Conservation (phyloP, 2,888 invertebrate genomes). For the Tachystola acroxantha region DNA sequence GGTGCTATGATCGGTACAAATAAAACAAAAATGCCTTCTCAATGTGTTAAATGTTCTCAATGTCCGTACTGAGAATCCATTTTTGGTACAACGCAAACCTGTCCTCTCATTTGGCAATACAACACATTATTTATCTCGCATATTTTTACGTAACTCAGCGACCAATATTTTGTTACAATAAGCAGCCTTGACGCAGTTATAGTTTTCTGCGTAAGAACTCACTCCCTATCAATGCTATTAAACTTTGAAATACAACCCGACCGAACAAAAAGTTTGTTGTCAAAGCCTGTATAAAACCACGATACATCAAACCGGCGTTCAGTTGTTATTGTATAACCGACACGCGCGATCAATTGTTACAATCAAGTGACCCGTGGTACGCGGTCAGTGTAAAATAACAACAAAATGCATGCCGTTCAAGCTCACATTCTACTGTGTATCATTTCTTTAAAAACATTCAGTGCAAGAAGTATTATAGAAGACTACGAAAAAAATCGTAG, state of each 20-base stretch:
- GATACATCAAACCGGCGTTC: neutral
- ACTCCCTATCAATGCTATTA: neutral
- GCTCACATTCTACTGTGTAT: constrained; percentile 20
- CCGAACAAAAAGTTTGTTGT: neutral
- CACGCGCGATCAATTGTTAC: constrained; percentile 1
- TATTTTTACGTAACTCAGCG: constrained; percentile 10
- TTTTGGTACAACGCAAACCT: too few species aligned
- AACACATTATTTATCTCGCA: constrained; percentile 1
- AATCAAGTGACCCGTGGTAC: constrained; percentile 9
- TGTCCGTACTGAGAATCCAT: too few species aligned
- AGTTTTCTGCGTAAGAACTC: neutral
- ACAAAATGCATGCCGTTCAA: constrained; percentile 19
- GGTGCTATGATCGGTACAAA: too few species aligned
- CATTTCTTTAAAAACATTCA: constrained; percentile 18
- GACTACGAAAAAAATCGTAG: constrained; percentile 33
- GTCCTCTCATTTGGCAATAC: neutral
- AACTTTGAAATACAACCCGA: neutral
- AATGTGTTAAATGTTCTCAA: too few species aligned
- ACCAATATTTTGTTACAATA: neutral
- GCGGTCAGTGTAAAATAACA: constrained; percentile 10
- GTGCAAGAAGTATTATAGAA: constrained; percentile 27
- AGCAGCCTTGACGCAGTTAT: neutral
- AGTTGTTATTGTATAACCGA: constrained; percentile 3
- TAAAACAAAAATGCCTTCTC: too few species aligned
- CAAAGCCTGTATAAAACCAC: constrained; percentile 4